A percentile compares a stretch with the other conserved stretches of the same genome.
phyloP scores from a whole-genome alignment of 2,888 invertebrate species.

The Monopis laevigella region DNA sequence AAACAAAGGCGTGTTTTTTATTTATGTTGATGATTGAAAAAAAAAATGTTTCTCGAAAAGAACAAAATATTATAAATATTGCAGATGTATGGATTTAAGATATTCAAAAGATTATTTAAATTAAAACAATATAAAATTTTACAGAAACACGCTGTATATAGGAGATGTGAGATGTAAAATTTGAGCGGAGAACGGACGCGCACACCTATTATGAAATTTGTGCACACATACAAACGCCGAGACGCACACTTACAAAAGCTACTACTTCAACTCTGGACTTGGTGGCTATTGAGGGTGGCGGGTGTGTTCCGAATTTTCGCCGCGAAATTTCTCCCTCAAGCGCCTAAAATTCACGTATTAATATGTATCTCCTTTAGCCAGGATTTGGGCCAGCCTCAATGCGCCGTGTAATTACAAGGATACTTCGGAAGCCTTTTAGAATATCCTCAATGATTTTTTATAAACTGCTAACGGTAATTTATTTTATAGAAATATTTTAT shows the following conservation, averaged over 20 bases:
- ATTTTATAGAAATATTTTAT: too few species aligned
- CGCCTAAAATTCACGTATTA: slow-evolving; percentile 62
- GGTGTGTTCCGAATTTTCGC: slow-evolving; percentile 45
- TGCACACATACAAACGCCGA: slow-evolving; percentile 33
- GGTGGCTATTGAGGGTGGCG: slow-evolving; percentile 37
- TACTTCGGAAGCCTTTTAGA: slow-evolving; percentile 27
- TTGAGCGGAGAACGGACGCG: slow-evolving; percentile 49
- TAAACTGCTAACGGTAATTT: slow-evolving; percentile 5
- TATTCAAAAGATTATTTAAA: neutral
- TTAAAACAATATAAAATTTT: neutral
- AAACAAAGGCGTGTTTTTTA: too few species aligned
- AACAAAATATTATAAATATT: too few species aligned
- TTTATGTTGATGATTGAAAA: too few species aligned
- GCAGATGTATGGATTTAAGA: too few species aligned
- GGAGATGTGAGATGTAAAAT: slow-evolving; percentile 63
- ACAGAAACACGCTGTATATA: slow-evolving; percentile 36
- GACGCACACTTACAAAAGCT: slow-evolving; percentile 31
- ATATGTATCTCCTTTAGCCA: slow-evolving; percentile 57
- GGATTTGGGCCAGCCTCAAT: slow-evolving; percentile 41
- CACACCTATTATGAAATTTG: slow-evolving; percentile 62
- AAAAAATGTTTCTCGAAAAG: too few species aligned
- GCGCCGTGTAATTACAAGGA: slow-evolving; percentile 38
- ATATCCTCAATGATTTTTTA: slow-evolving; percentile 18
- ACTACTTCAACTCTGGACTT: slow-evolving; percentile 34
- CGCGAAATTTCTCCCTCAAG: slow-evolving; percentile 34